Evolutionary conservation across 2,888 invertebrate species (phyloP).

Genomic region (Catocala nupta): DNA sequence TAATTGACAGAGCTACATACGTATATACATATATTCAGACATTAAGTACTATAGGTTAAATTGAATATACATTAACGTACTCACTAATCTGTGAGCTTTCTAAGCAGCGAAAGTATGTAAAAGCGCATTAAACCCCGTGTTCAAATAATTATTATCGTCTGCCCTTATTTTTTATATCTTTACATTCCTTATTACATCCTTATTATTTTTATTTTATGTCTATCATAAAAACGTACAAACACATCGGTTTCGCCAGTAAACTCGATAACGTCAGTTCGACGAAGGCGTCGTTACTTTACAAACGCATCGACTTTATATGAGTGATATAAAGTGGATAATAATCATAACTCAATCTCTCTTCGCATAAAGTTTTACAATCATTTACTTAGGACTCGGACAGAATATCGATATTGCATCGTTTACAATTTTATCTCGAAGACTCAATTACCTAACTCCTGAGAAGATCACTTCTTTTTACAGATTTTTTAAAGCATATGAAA

Average conservation of each 20-base stretch:
- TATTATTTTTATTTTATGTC: conserved; percentile 20
- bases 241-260: conserved; percentile 42
- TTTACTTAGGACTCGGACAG: conserved; percentile 19
- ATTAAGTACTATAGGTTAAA: too few species aligned
- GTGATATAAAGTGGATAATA: conserved; percentile 31
- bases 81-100: not conserved
- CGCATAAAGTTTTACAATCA: conserved; percentile 36
- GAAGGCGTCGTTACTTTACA: conserved; percentile 39
- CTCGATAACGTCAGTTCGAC: conserved; percentile 40
- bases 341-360: conserved; percentile 45
- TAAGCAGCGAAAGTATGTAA: not conserved
- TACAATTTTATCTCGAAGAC: too few species aligned
- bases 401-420: conserved; percentile 5
- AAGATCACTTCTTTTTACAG: too few species aligned
- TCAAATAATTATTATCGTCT: conserved; percentile 2
- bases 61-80: too few species aligned
- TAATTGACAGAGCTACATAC: too few species aligned
- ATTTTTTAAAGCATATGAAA: too few species aligned
- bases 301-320: conserved; percentile 30
- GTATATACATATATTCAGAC: too few species aligned
- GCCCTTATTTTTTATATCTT: conserved; percentile 14
- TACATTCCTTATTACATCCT: conserved; percentile 20
- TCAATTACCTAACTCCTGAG: too few species aligned
- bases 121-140: not conserved
- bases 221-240: conserved; percentile 42